phyloP scores from a whole-genome alignment of 1,140 invertebrate genomes.

The Mycetomoellerius zeteki region DNA sequence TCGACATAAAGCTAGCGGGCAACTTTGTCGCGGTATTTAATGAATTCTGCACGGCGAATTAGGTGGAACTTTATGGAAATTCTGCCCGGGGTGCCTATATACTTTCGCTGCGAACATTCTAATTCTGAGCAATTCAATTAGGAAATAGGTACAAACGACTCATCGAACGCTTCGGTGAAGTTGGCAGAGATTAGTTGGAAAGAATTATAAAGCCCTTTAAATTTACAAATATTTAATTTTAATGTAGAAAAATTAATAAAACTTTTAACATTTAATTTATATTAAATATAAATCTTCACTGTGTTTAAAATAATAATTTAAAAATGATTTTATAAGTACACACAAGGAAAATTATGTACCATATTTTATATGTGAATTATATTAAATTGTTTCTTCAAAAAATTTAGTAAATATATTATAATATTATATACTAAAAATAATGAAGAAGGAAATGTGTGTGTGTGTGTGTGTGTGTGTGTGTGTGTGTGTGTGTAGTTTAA shows the following conservation, averaged over 20 bases:
- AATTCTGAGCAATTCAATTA: slow-evolving; percentile 2
- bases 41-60: slow-evolving; percentile 42
- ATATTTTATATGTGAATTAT: neutral
- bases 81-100: neutral
- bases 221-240: neutral
- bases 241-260: slow-evolving; percentile 3
- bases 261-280: neutral
- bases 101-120: slow-evolving; percentile 28
- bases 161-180: neutral
- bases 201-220: neutral
- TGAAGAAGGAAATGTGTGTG: neutral
- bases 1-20: slow-evolving; percentile 31
- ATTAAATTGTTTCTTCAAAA: neutral
- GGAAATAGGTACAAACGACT: slow-evolving; percentile 1
- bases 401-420: neutral
- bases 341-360: neutral
- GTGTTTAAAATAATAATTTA: neutral
- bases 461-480: neutral
- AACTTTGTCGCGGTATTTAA: slow-evolving; percentile 55
- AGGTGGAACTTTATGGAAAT: slow-evolving; percentile 15
- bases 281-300: neutral
- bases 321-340: slow-evolving; percentile 11
- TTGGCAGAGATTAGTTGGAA: neutral
- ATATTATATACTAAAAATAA: neutral
- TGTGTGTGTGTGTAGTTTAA: neutral